A percentile compares a stretch with the other conserved stretches of the same genome.
These are phyloP conservation scores for Diphyllodes magnificus DNA, from an alignment of 2,113 vertebrate genomes.

Conservation along the genomic window DNA sequence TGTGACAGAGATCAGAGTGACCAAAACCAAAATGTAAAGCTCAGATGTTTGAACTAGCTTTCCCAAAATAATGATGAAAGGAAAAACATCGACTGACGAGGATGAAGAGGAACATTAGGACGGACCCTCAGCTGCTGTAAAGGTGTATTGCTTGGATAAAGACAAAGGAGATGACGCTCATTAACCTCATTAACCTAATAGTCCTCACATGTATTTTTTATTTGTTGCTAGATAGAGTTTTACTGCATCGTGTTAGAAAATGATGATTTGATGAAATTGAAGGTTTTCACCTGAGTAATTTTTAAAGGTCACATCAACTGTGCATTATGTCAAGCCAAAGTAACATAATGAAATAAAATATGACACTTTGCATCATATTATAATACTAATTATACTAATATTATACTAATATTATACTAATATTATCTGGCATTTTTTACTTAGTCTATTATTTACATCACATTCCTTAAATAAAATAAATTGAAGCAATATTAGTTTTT, in stretches of 20 bases:
- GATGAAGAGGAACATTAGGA: background rate
- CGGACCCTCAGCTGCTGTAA: background rate
- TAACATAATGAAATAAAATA: background rate
- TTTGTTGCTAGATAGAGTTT: background rate
- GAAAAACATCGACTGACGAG: background rate
- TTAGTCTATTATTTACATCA: background rate
- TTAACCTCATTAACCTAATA: background rate
- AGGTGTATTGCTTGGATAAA: background rate
- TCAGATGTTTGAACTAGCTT: background rate
- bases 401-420: too few relatives aligned
- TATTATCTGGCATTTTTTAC: background rate
- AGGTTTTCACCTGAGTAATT: background rate
- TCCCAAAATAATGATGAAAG: background rate
- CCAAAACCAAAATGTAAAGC: background rate
- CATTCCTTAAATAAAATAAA: background rate
- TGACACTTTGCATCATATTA: background rate
- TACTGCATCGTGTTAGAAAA: background rate
- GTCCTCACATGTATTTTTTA: background rate
- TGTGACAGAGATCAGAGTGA: background rate
- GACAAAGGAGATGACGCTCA: background rate
- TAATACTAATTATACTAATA: too few relatives aligned
- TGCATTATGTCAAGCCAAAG: background rate
- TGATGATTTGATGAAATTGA: background rate
- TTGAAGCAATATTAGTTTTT: background rate
- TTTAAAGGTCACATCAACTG: background rate